These are phyloP conservation scores for Aegotheles bennettii DNA, from an alignment of 2,113 vertebrate species.

Conservation along the genomic window DNA sequence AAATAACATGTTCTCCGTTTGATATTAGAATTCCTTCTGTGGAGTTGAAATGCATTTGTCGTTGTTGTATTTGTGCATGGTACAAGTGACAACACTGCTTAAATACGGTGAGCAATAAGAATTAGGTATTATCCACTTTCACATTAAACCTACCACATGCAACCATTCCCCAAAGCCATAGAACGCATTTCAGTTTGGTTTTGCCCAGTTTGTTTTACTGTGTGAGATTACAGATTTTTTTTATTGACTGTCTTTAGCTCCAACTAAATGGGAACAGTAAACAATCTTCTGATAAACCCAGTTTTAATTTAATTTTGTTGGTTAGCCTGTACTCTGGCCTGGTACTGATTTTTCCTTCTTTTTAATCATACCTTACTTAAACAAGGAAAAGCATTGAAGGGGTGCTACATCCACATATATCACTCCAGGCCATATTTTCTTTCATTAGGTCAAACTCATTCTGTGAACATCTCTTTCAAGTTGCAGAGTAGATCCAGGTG, in stretches of 20 bases:
- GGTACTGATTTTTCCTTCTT: not conserved
- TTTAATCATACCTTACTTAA: not conserved
- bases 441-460: not conserved
- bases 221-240: not conserved
- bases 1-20: not conserved
- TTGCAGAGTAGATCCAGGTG: not conserved
- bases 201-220: not conserved
- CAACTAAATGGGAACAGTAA: conserved; percentile 22
- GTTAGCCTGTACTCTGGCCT: conserved; percentile 26
- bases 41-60: conserved; percentile 50
- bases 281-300: not conserved
- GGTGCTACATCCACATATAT: not conserved
- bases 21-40: conserved; percentile 31
- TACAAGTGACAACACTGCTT: conserved; percentile 62
- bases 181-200: not conserved
- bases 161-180: not conserved
- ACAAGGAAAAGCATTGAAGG: not conserved
- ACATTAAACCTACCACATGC: conserved; percentile 39
- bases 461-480: not conserved
- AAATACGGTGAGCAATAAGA: conserved; percentile 59
- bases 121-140: conserved; percentile 40
- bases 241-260: conserved; percentile 26
- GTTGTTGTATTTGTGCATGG: conserved; percentile 67
- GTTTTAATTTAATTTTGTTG: not conserved
- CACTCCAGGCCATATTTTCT: not conserved